These are phyloP conservation scores for Ochropacha duplaris DNA, from an alignment of 2,888 invertebrate genomes.

Conservation along the genomic window DNA sequence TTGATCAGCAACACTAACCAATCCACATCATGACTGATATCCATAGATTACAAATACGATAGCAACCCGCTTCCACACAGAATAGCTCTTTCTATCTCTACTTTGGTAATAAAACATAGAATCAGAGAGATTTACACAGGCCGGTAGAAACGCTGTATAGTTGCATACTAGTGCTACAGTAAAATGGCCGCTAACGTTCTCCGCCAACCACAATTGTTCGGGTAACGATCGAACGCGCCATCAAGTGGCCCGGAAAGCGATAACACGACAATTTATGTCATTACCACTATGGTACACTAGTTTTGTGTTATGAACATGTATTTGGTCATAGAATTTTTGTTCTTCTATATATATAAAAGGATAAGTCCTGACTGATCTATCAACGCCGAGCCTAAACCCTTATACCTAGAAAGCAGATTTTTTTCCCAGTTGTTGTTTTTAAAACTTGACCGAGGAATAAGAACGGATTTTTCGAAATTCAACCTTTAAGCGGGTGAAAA, in stretches of 20 bases:
- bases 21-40: too few relatives aligned
- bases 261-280: constrained; percentile 57
- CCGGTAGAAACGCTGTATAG: background rate
- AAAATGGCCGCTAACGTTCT: constrained; percentile 38
- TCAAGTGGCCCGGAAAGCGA: constrained; percentile 60
- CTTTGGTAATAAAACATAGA: background rate
- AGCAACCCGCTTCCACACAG: background rate
- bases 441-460: too few relatives aligned
- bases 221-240: constrained; percentile 34
- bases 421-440: too few relatives aligned
- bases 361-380: too few relatives aligned
- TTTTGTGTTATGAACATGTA: background rate
- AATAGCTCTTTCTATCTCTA: background rate
- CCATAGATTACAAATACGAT: too few relatives aligned
- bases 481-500: too few relatives aligned
- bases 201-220: constrained; percentile 39
- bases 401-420: too few relatives aligned
- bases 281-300: constrained; percentile 5
- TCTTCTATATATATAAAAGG: too few relatives aligned
- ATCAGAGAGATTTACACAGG: background rate
- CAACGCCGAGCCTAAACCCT: too few relatives aligned
- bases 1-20: too few relatives aligned
- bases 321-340: background rate
- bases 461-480: too few relatives aligned
- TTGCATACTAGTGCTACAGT: constrained; percentile 16